Evolutionary conservation across 1,140 invertebrate genomes (phyloP).

Genomic region (Bombus sibiricus): DNA sequence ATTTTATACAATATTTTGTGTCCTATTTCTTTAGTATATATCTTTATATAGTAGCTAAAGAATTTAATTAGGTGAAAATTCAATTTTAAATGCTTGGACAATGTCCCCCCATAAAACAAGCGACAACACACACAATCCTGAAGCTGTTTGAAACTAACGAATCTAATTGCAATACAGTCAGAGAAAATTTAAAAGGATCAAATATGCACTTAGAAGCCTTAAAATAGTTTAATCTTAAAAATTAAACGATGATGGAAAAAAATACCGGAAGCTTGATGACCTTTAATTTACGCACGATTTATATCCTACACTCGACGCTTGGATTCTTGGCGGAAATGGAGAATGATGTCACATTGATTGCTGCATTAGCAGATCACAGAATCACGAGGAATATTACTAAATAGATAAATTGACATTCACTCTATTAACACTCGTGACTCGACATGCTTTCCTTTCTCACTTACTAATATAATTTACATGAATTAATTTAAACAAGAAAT

Average conservation of each 20-base stretch:
- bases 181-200: too few species aligned
- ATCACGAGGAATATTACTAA: background rate
- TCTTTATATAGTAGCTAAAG: background rate
- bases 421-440: background rate
- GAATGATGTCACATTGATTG: background rate
- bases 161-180: background rate
- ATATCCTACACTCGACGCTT: background rate
- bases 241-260: background rate
- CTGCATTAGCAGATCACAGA: constrained; percentile 6
- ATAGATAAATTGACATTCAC: background rate
- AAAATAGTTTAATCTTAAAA: background rate
- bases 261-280: background rate
- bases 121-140: background rate
- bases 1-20: background rate
- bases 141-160: constrained; percentile 31
- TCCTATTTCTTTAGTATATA: background rate
- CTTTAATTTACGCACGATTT: background rate
- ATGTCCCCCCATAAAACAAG: background rate
- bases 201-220: background rate
- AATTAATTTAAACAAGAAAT: background rate
- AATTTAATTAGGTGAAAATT: background rate
- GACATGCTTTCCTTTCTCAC: constrained; percentile 19
- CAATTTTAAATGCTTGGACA: background rate
- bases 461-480: constrained; percentile 4
- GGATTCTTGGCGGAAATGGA: constrained; percentile 23